Percentiles rank a stretch among this genome's conserved stretches.
Evolutionary conservation across 2,113 vertebrate genomes (phyloP).

Genomic region (Actenoides lindsayi): DNA sequence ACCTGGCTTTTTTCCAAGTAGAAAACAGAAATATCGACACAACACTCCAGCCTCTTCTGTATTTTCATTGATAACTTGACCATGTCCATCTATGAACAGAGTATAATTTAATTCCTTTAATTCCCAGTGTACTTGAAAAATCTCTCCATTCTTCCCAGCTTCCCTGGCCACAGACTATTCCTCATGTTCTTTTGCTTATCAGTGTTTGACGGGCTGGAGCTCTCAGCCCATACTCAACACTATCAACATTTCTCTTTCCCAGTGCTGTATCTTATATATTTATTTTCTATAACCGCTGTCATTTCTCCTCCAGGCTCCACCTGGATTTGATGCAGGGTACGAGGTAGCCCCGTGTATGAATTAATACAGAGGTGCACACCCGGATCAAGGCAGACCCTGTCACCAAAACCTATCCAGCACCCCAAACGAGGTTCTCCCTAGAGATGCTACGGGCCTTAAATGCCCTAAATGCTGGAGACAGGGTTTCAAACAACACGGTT

Average conservation of each 20-base stretch:
- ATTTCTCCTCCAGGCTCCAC: neutral
- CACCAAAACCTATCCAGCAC: neutral
- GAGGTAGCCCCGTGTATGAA: neutral
- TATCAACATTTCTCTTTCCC: neutral
- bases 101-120: neutral
- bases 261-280: neutral
- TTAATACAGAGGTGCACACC: neutral
- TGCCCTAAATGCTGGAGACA: neutral
- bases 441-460: neutral
- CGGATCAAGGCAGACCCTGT: neutral
- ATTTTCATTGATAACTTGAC: conserved; percentile 32
- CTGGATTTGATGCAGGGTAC: neutral
- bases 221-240: neutral
- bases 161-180: neutral
- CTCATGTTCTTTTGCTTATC: neutral
- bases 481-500: neutral
- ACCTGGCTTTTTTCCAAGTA: neutral
- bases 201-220: neutral
- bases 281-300: neutral
- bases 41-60: neutral
- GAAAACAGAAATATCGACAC: conserved; percentile 51
- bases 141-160: neutral
- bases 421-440: neutral
- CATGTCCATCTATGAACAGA: neutral
- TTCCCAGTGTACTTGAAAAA: neutral